Evolutionary conservation across 92 coral and sea anemone genomes (phyloP).

Genomic region (Epizoanthus stellaris): DNA sequence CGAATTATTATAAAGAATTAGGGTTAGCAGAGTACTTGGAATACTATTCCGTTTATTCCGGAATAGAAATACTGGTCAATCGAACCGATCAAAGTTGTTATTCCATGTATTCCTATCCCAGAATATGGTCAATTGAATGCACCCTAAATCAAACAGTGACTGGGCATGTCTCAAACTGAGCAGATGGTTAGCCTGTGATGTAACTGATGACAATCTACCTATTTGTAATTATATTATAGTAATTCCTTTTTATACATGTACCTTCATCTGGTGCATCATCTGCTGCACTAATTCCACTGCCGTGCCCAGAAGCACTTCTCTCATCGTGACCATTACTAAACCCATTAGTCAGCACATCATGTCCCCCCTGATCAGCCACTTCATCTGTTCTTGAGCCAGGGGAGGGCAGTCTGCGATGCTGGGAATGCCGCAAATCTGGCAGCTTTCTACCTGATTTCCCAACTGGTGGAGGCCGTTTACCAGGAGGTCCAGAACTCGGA

Average conservation of each 20-base stretch:
- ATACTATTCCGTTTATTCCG: no score
- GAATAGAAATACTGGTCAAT: no score
- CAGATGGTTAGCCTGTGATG: no score
- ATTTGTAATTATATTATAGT: no score
- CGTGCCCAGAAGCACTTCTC: constrained; percentile 10
- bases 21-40: no score
- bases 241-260: neutral
- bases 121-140: no score
- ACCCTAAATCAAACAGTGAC: no score
- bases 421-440: constrained; percentile 33
- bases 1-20: no score
- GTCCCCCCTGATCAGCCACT: constrained; percentile 5
- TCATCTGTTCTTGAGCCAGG: constrained; percentile 41
- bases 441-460: constrained; percentile 59
- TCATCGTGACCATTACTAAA: neutral
- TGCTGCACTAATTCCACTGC: neutral
- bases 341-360: neutral
- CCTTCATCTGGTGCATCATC: constrained; percentile 4
- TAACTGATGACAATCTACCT: no score
- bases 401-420: constrained; percentile 73
- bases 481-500: constrained; percentile 31
- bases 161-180: no score
- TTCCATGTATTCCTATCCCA: no score
- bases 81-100: no score
- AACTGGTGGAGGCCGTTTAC: constrained; percentile 61